Conservation (phyloP, 2,797 vertebrate species). For the Sebastes itinus region DNA sequence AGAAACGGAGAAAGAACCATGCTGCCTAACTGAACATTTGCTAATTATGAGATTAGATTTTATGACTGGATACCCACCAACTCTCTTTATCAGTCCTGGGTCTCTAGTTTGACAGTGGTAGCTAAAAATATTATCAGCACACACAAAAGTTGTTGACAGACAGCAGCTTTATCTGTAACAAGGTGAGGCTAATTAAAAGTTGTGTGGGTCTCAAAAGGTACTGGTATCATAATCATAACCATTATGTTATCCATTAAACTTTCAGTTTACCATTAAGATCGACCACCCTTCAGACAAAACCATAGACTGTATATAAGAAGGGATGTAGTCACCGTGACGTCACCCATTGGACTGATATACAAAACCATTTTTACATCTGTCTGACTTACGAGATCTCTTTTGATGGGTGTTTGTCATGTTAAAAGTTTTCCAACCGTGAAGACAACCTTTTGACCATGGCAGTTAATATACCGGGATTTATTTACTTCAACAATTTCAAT, state of each 20-base stretch:
- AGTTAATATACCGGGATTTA: neutral
- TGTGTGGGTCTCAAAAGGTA: neutral
- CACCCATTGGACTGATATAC: too few relatives aligned
- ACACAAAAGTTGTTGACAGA: constrained; percentile 27
- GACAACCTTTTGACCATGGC: neutral
- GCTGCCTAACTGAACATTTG: constrained; percentile 20
- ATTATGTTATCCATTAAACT: neutral
- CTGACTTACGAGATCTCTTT: neutral
- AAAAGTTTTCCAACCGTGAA: neutral
- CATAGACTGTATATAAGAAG: too few relatives aligned
- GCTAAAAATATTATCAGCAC: constrained; percentile 23
- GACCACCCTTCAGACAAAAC: neutral
- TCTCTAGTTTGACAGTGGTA: constrained; percentile 4
- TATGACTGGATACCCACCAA: constrained; percentile 31
- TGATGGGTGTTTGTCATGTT: neutral
- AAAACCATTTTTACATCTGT: neutral
- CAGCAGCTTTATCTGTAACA: constrained; percentile 15
- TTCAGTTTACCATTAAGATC: neutral
- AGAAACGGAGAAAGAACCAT: neutral
- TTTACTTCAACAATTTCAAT: neutral
- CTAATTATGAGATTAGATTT: constrained; percentile 46
- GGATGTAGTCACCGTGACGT: too few relatives aligned
- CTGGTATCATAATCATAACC: neutral
- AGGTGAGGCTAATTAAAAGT: constrained; percentile 18
- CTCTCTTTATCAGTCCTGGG: constrained; percentile 22